These are phyloP conservation scores for Drosophila falleni DNA, from an alignment of 2,888 invertebrate genomes.

Conservation along the genomic window DNA sequence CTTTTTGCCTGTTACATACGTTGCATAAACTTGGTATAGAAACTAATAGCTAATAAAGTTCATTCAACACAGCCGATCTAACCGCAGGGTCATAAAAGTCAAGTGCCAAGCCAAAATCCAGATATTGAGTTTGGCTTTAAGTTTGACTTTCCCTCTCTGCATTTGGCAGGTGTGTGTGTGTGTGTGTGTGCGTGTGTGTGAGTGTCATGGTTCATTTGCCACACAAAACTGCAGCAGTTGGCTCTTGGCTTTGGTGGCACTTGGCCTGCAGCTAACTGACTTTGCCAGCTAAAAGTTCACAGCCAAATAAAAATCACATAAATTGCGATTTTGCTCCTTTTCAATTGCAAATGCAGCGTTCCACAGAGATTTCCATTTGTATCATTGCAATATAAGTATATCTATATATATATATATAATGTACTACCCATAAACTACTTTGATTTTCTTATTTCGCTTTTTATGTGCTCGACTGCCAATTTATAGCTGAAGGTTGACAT, in stretches of 20 bases:
- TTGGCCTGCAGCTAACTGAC: conserved; percentile 36
- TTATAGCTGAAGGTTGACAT: conserved; percentile 40
- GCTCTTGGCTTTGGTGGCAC: conserved; percentile 26
- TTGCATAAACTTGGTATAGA: too few relatives aligned
- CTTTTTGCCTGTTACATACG: too few relatives aligned
- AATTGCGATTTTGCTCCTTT: conserved; percentile 40
- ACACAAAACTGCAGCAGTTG: conserved; percentile 42
- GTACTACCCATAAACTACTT: conserved; percentile 21
- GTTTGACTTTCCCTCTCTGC: conserved; percentile 7
- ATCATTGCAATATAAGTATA: conserved; percentile 15
- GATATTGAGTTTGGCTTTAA: not conserved
- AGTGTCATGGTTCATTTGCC: conserved; percentile 68
- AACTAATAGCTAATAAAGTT: conserved; percentile 63
- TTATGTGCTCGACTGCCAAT: conserved; percentile 40
- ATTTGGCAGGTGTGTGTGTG: conserved; percentile 16
- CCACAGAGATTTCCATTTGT: conserved; percentile 57
- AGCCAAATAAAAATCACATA: conserved; percentile 66
- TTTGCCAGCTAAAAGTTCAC: conserved; percentile 45
- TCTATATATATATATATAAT: not conserved
- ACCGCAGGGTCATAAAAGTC: conserved; percentile 62
- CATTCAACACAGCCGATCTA: conserved; percentile 34
- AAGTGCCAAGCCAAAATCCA: conserved; percentile 36
- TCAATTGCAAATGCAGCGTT: conserved; percentile 42
- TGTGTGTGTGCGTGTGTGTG: conserved; percentile 14
- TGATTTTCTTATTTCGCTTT: conserved; percentile 17